Conservation (phyloP, 2,113 vertebrate species). For the Apaloderma vittatum region DNA sequence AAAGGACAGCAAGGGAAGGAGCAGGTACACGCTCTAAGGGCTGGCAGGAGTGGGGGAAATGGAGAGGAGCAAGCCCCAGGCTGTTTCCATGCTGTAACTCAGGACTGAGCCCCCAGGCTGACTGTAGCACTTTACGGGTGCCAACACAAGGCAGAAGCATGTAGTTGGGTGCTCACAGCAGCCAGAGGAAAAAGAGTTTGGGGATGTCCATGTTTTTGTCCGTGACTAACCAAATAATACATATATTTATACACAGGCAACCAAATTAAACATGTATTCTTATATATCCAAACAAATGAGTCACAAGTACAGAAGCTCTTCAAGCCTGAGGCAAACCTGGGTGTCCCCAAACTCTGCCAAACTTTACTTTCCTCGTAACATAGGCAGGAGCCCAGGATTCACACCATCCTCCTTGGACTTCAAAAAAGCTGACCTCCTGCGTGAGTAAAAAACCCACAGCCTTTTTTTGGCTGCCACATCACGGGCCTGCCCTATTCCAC, state of each 20-base stretch:
- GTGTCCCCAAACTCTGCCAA: neutral
- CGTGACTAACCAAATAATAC: neutral
- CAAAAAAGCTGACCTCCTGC: neutral
- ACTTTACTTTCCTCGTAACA: neutral
- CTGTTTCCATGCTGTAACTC: neutral
- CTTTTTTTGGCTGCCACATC: neutral
- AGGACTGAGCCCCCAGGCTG: neutral
- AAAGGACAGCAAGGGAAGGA: neutral
- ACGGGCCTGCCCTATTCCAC: neutral
- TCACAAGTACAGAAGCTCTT: neutral
- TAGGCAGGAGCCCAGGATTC: neutral
- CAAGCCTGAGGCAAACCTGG: neutral
- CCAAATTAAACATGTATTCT: neutral
- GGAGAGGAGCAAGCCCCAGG: neutral
- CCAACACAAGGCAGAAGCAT: neutral
- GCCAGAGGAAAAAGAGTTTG: neutral
- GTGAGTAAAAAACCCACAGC: neutral
- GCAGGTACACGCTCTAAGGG: neutral
- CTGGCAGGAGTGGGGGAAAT: neutral
- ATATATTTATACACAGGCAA: neutral
- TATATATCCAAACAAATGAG: neutral
- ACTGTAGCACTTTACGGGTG: neutral
- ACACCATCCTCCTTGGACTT: neutral
- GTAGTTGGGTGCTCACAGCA: fast-evolving
- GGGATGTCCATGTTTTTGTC: neutral